Base-by-base conservation (phyloP, 2,113 vertebrate genomes). In the Mirza zaza region DNA sequence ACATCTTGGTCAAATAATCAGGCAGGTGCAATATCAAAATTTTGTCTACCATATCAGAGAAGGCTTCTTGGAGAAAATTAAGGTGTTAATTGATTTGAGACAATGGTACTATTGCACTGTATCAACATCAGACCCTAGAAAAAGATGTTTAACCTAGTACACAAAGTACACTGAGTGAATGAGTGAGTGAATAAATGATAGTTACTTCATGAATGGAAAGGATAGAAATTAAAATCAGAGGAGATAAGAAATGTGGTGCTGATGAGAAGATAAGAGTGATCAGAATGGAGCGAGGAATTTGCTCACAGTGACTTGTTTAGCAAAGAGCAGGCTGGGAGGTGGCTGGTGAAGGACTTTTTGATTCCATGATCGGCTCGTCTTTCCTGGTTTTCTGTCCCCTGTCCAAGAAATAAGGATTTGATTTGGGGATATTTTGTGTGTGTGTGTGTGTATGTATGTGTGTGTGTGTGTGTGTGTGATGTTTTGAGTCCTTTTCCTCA, bases 61-160 rank as follows among this genome's bases (percentile, higher is more conserved):
- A 86, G 2, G 18, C 42, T 87, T 73, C 67, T 80, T 89, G 36
- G 10, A 84, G 23, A 90, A 95, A 97, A 89, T 68, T 50, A 84
- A 88, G 36, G 7, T 85, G 6, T 63, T 86, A 79, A 34, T n/a
- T 81, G 85, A 68, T 68, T 83, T 55, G 29, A n/a, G 17, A 71
- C 77, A 92, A 3, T 20, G 7, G 73, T 4, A 95, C n/a, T 87
- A 34, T 27, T 29, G 0, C 61, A 63, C 32, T 67, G 5, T 42
- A 39, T 76, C 82, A 86, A 80, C 45, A 79, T 52, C 34, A 79
- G 84, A 67, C 39, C 75, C 29, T 57, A 76, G 42, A 48, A 80
- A 84, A 83, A 45, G 5, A 3, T 80, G 21, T 82, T 80, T 80
- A 91, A 29, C 21, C 59, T 90, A 90, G 5, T 57, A 57, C 55